Percentiles rank a stretch among this genome's conserved stretches.
Evolutionary conservation across 53 echinoderm and acorn worm genomes (phyloP).

Genomic region (Paelopatides confundens): DNA sequence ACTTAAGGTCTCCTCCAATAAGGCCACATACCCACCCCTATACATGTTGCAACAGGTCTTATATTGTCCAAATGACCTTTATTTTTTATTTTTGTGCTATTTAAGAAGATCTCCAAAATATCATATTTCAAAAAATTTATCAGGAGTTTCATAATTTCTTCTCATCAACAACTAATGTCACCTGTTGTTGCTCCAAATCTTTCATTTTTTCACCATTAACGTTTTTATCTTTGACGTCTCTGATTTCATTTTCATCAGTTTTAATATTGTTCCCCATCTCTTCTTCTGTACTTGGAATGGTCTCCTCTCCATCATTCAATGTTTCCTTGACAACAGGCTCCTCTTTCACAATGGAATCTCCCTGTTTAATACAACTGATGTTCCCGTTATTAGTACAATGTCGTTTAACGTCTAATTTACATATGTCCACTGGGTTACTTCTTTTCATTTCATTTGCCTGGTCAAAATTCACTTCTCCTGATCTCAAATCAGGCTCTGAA

Average conservation of each 20-base stretch:
- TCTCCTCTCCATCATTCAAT: not conserved
- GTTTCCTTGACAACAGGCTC: conserved; percentile 10
- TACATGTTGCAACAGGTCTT: no score
- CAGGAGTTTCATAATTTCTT: not conserved
- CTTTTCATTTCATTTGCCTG: not conserved
- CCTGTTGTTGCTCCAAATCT: no score
- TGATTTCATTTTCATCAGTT: not conserved
- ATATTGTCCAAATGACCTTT: no score
- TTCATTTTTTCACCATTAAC: not conserved
- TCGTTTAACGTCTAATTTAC: not conserved
- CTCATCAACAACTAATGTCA: not conserved
- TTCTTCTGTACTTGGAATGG: not conserved
- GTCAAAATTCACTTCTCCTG: not conserved
- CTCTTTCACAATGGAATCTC: not conserved
- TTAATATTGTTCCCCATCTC: not conserved
- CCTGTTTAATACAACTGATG: not conserved
- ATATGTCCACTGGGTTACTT: not conserved
- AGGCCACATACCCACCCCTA: no score
- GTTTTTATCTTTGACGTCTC: not conserved
- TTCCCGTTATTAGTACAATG: not conserved
- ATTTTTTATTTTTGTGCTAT: no score
- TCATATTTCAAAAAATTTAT: not conserved
- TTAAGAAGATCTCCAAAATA: not conserved
- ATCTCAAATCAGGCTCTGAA: not conserved
- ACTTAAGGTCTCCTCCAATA: no score